A percentile compares a stretch with the other conserved stretches of the same genome.
Conservation (phyloP, 2,888 invertebrate genomes). For the Andricus curvator region DNA sequence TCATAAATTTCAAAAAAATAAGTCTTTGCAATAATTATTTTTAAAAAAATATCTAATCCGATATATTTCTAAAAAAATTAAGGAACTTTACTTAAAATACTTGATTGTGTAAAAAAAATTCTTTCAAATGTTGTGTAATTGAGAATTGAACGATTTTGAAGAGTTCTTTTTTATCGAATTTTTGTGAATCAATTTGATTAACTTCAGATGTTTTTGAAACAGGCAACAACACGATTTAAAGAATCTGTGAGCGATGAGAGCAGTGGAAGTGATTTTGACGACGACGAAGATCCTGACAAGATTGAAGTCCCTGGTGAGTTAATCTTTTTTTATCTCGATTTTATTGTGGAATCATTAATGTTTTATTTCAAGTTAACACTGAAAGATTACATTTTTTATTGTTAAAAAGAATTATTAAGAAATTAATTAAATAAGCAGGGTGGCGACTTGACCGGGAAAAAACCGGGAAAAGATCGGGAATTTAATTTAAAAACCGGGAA, state of each 20-base stretch:
- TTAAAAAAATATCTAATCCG: neutral
- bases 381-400: too few species aligned
- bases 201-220: too few species aligned
- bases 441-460: too few species aligned
- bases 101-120: too few species aligned
- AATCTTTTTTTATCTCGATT: conserved; percentile 13
- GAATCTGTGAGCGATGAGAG: conserved; percentile 79
- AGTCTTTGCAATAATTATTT: neutral
- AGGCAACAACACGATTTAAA: conserved; percentile 69
- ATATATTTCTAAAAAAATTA: neutral
- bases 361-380: too few species aligned
- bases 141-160: neutral
- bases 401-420: too few species aligned
- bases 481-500: too few species aligned
- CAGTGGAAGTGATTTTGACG: conserved; percentile 87
- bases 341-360: too few species aligned
- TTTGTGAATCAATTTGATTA: neutral
- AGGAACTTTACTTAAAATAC: too few species aligned
- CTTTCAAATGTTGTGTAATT: neutral
- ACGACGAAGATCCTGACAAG: conserved; percentile 94
- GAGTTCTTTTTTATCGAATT: too few species aligned
- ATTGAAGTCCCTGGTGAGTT: conserved; percentile 91
- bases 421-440: too few species aligned
- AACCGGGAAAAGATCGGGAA: too few species aligned
- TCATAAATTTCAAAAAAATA: neutral